These are phyloP conservation scores for Neostethus bicornis DNA, from an alignment of 2,797 vertebrate genomes.

Conservation along the genomic window DNA sequence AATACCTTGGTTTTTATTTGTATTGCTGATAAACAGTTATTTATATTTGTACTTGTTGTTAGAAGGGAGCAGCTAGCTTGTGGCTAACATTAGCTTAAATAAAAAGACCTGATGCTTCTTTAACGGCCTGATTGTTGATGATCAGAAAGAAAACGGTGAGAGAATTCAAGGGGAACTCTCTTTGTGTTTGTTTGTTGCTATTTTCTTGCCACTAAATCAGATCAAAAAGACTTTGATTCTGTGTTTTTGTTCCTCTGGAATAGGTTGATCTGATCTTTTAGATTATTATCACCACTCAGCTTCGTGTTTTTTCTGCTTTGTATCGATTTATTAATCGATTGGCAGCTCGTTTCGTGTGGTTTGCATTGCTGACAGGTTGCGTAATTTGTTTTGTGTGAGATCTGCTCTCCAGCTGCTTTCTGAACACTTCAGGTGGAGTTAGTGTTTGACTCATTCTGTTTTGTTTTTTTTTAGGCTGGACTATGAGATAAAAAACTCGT, in stretches of 20 bases:
- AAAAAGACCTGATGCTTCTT: constrained; percentile 51
- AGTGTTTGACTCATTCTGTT: constrained; percentile 1
- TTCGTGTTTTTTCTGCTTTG: neutral
- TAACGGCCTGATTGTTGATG: constrained; percentile 32
- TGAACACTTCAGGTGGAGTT: neutral
- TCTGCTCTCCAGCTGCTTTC: constrained; percentile 13
- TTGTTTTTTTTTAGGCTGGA: constrained; percentile 1
- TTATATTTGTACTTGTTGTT: constrained; percentile 35
- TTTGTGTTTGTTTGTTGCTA: neutral
- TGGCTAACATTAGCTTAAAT: constrained; percentile 61
- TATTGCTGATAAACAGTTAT: constrained; percentile 20
- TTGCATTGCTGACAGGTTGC: constrained; percentile 49
- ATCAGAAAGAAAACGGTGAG: constrained; percentile 15
- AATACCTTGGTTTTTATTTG: constrained; percentile 3
- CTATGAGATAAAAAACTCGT: constrained; percentile 31
- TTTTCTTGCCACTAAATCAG: constrained; percentile 1
- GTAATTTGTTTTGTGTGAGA: constrained; percentile 53
- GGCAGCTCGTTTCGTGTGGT: constrained; percentile 34
- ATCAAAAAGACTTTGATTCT: constrained; percentile 5
- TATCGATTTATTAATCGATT: constrained; percentile 32
- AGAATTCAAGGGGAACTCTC: neutral
- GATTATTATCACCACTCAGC: neutral
- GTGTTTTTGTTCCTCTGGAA: neutral
- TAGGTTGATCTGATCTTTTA: constrained; percentile 1
- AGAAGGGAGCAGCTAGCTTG: constrained; percentile 32